Conservation (phyloP, 23 tunicate species). For the Clavelina lepadiformis region DNA sequence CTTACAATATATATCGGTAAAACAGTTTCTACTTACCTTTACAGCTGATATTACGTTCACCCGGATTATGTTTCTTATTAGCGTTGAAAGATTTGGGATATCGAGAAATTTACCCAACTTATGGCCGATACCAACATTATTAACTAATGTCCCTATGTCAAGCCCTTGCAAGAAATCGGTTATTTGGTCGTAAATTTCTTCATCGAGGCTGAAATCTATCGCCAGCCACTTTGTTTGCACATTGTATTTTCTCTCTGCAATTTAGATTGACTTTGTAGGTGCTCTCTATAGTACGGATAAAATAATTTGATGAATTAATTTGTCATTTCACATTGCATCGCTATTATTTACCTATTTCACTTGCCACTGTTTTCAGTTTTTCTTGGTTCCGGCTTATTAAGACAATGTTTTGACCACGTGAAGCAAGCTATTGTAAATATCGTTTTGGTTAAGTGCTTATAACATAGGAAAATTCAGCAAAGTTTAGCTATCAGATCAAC, state of each 20-base stretch:
- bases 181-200: slow-evolving; percentile 10
- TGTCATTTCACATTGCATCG: too few species aligned
- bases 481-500: too few species aligned
- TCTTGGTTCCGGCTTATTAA: slow-evolving; percentile 18
- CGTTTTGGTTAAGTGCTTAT: too few species aligned
- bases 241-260: too few species aligned
- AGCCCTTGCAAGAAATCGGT: neutral
- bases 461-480: too few species aligned
- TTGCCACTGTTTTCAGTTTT: slow-evolving; percentile 23
- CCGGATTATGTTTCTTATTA: neutral
- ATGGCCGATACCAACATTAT: slow-evolving; percentile 1
- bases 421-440: slow-evolving; percentile 32
- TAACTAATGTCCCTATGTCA: slow-evolving; percentile 11
- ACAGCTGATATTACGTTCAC: slow-evolving; percentile 10
- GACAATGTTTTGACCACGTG: slow-evolving; percentile 12
- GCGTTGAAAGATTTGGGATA: neutral
- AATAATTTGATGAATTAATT: too few species aligned
- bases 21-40: slow-evolving; percentile 23
- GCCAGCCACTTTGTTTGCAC: slow-evolving; percentile 1
- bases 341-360: slow-evolving; percentile 27
- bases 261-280: too few species aligned
- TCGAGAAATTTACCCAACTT: neutral
- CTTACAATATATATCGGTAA: too few species aligned
- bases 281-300: too few species aligned
- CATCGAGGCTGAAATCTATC: slow-evolving; percentile 16